Percentiles rank a stretch among this genome's conserved stretches.
Conservation (phyloP, 2,113 vertebrate genomes). For the Caranx melampygus region DNA sequence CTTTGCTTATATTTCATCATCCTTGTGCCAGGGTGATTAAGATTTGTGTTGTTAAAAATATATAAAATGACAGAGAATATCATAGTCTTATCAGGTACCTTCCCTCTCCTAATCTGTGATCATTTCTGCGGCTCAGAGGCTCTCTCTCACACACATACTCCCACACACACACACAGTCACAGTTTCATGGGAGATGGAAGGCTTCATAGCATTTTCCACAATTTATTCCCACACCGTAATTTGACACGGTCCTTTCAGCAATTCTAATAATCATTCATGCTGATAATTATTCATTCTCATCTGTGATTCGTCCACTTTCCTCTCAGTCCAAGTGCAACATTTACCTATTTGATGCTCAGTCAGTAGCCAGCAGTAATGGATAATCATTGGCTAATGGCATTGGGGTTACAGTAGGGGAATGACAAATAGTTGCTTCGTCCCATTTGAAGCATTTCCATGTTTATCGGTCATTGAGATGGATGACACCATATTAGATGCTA, state of each 20-base stretch:
- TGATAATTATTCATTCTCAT: slow-evolving; percentile 62
- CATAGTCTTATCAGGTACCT: slow-evolving; percentile 3
- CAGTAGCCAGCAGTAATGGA: slow-evolving; percentile 69
- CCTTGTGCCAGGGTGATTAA: slow-evolving; percentile 5
- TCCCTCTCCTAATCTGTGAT: slow-evolving; percentile 4
- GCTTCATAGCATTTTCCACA: slow-evolving; percentile 29
- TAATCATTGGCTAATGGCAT: slow-evolving; percentile 73
- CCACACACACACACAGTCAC: slow-evolving; percentile 4
- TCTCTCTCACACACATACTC: background rate
- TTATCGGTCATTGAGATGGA: slow-evolving; percentile 79
- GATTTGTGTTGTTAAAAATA: slow-evolving; percentile 12
- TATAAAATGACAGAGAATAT: slow-evolving; percentile 10
- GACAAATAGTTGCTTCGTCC: slow-evolving; percentile 78
- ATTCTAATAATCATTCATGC: slow-evolving; percentile 53
- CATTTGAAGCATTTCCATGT: slow-evolving; percentile 69
- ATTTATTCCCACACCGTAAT: slow-evolving; percentile 42
- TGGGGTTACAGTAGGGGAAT: slow-evolving; percentile 70
- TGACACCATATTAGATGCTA: slow-evolving; percentile 74
- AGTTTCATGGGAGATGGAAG: slow-evolving; percentile 5
- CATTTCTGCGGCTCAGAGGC: slow-evolving; percentile 16
- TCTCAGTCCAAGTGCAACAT: slow-evolving; percentile 47
- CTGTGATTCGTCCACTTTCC: slow-evolving; percentile 42
- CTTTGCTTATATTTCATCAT: slow-evolving; percentile 39
- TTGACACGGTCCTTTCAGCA: slow-evolving; percentile 50
- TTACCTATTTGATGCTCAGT: slow-evolving; percentile 67